Evolutionary conservation across 2,888 invertebrate species (phyloP).

Genomic region (Drepanosiphum platanoidis): DNA sequence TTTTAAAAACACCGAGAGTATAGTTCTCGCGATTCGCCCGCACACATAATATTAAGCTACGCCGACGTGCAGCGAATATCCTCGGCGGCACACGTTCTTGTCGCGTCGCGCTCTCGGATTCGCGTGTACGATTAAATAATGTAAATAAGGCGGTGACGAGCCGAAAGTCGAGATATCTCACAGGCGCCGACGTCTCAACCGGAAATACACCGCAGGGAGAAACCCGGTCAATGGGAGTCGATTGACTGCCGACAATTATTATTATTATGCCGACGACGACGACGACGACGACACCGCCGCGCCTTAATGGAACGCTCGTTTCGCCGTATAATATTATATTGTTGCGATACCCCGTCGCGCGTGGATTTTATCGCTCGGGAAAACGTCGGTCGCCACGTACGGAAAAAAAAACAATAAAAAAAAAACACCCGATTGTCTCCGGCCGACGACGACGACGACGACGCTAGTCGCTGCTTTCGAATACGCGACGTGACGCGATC

Average conservation of each 20-base stretch:
- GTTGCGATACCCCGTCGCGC: background rate
- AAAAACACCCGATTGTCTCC: too few relatives aligned
- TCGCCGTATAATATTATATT: too few relatives aligned
- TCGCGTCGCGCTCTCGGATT: background rate
- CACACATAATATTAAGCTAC: too few relatives aligned
- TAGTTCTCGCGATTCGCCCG: too few relatives aligned
- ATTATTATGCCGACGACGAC: background rate
- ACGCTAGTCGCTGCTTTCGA: too few relatives aligned
- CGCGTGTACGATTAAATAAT: slow-evolving; percentile 13
- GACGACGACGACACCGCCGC: background rate
- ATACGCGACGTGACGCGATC: too few relatives aligned
- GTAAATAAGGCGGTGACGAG: slow-evolving; percentile 34
- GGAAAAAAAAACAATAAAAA: too few relatives aligned
- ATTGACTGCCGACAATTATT: slow-evolving; percentile 16
- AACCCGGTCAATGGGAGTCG: slow-evolving; percentile 16
- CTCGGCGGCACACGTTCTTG: too few relatives aligned
- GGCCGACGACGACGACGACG: too few relatives aligned
- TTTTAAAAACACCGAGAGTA: too few relatives aligned
- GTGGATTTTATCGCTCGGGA: background rate
- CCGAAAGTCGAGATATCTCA: slow-evolving; percentile 32
- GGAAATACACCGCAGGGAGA: background rate
- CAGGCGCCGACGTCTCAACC: slow-evolving; percentile 26
- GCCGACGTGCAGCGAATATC: too few relatives aligned
- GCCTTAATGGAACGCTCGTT: background rate
- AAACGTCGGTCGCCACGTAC: background rate